A percentile compares a stretch with the other conserved stretches of the same genome.
Evolutionary conservation across 2,113 vertebrate species (phyloP).

Genomic region (Origma solitaria): DNA sequence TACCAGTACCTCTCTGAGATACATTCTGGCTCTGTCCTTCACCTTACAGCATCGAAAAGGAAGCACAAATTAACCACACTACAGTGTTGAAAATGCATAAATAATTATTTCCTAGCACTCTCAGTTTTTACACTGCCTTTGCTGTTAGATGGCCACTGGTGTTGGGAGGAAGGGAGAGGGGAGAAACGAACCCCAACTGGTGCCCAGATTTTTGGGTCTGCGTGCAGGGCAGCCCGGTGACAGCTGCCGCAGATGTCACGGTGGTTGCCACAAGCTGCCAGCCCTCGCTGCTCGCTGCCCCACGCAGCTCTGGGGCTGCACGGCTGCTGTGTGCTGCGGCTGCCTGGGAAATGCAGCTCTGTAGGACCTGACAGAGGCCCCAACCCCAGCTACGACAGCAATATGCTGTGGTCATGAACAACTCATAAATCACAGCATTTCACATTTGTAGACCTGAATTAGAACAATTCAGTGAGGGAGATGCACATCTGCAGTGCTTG

Average conservation of each 20-base stretch:
- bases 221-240: background rate
- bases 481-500: background rate
- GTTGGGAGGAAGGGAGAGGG: background rate
- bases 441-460: background rate
- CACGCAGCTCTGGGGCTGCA: background rate
- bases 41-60: background rate
- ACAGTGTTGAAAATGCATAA: background rate
- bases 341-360: background rate
- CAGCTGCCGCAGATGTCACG: accelerated
- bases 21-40: background rate
- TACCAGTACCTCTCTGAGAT: background rate
- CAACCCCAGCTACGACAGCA: background rate
- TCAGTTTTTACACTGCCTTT: background rate
- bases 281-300: background rate
- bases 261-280: background rate
- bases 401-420: background rate
- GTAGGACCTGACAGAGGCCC: background rate
- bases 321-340: background rate
- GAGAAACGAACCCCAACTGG: background rate
- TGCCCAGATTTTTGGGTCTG: background rate
- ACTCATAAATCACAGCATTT: background rate
- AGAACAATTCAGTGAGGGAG: background rate
- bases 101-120: background rate
- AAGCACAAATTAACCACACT: background rate
- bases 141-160: background rate